phyloP scores from a whole-genome alignment of 2,113 vertebrate species.

The Anguilla japonica region DNA sequence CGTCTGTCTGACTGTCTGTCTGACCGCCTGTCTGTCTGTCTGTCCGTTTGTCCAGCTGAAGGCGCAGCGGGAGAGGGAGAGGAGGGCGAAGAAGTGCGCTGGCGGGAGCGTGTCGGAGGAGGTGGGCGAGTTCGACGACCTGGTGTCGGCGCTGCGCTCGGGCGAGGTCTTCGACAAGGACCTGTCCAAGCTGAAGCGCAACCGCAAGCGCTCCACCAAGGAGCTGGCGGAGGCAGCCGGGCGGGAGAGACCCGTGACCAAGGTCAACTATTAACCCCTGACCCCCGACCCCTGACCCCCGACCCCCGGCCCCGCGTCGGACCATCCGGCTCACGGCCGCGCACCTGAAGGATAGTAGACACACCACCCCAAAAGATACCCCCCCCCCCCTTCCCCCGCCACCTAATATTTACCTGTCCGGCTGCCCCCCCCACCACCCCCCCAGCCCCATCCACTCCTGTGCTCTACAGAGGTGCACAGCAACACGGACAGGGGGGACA shows the following conservation, averaged over 20 bases:
- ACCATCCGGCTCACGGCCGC: constrained; percentile 6
- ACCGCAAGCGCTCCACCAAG: constrained; percentile 89
- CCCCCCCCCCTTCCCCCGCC: background rate
- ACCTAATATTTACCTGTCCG: background rate
- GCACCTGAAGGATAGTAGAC: constrained; percentile 31
- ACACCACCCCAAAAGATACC: background rate
- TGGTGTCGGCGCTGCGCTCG: constrained; percentile 89
- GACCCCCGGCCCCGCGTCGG: background rate
- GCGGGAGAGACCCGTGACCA: constrained; percentile 84
- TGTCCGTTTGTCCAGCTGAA: constrained; percentile 76
- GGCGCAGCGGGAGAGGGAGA: constrained; percentile 90
- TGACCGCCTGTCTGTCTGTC: constrained; percentile 1
- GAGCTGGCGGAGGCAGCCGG: constrained; percentile 79
- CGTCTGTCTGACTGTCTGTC: constrained; percentile 3
- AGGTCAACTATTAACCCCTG: constrained; percentile 83
- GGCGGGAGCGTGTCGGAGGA: constrained; percentile 78
- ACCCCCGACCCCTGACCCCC: background rate
- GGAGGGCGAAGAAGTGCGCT: constrained; percentile 78
- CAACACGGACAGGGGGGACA: constrained; percentile 6
- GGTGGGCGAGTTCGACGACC: constrained; percentile 91
- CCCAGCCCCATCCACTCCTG: constrained; percentile 15
- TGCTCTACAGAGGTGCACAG: constrained; percentile 17
- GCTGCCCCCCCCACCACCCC: background rate
- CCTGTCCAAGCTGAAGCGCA: constrained; percentile 94
- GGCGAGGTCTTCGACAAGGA: constrained; percentile 98